Evolutionary conservation across 2,797 vertebrate species (phyloP).

Genomic region (Passerculus sandwichensis): DNA sequence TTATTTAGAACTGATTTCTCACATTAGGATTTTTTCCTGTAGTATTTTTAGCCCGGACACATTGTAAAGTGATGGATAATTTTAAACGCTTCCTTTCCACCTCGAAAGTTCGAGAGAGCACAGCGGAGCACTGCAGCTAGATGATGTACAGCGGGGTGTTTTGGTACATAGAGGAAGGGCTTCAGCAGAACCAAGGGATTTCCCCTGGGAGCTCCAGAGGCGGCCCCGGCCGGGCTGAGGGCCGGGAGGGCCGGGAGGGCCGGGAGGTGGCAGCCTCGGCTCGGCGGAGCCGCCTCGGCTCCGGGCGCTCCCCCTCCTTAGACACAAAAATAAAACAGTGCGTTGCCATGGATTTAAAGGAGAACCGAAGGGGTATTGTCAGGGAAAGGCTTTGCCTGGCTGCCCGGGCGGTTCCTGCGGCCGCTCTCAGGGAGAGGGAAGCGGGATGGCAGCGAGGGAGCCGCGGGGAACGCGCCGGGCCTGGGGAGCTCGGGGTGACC

Average conservation of each 20-base stretch:
- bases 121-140: fast-evolving
- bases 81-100: not conserved
- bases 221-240: conserved; percentile 22
- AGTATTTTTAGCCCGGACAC: not conserved
- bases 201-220: fast-evolving
- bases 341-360: not conserved
- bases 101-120: fast-evolving
- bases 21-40: not conserved
- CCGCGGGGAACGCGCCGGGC: fast-evolving
- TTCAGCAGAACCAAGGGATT: fast-evolving
- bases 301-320: not conserved
- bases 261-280: conserved; percentile 78
- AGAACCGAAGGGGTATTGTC: not conserved
- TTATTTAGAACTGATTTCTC: not conserved
- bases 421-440: not conserved
- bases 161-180: fast-evolving
- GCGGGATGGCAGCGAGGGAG: fast-evolving
- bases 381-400: not conserved
- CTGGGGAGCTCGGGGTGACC: fast-evolving
- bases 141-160: fast-evolving
- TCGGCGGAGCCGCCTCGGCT: not conserved
- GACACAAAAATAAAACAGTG: not conserved
- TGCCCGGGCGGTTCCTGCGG: not conserved
- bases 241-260: not conserved
- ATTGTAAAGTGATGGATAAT: fast-evolving